Conservation (phyloP, 2,113 vertebrate genomes). For the Protobothrops mucrosquamatus region DNA sequence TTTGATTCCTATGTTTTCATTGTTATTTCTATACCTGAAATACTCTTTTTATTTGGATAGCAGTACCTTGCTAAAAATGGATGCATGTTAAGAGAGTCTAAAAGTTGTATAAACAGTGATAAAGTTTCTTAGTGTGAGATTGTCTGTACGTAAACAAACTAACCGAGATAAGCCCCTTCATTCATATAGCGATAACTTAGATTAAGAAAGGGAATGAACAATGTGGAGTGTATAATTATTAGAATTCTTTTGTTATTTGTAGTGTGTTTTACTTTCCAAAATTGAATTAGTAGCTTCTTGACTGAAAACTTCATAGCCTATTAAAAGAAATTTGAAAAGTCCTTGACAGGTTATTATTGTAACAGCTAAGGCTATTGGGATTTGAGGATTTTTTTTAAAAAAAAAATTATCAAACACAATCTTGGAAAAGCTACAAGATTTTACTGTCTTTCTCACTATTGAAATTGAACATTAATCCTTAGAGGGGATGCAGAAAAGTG, state of each 20-base stretch:
- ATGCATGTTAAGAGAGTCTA: neutral
- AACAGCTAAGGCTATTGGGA: neutral
- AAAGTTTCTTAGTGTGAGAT: neutral
- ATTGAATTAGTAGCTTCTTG: neutral
- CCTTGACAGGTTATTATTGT: neutral
- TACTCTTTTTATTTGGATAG: neutral
- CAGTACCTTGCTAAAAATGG: neutral
- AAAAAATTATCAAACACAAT: neutral
- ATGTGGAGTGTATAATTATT: neutral
- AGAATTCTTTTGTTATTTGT: neutral
- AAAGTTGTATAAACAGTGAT: neutral
- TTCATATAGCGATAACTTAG: neutral
- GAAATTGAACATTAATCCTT: neutral
- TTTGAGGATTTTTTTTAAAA: neutral
- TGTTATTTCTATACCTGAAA: neutral
- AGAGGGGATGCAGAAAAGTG: neutral
- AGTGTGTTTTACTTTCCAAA: neutral
- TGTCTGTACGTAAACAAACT: neutral
- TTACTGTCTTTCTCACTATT: neutral
- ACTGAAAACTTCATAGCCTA: neutral
- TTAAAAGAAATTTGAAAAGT: neutral
- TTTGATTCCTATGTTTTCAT: neutral
- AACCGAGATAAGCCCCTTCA: neutral
- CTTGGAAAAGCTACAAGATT: neutral
- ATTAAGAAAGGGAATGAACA: neutral